Base-by-base conservation (phyloP, 2,113 vertebrate genomes). In the Ibidorhyncha struthersii region DNA sequence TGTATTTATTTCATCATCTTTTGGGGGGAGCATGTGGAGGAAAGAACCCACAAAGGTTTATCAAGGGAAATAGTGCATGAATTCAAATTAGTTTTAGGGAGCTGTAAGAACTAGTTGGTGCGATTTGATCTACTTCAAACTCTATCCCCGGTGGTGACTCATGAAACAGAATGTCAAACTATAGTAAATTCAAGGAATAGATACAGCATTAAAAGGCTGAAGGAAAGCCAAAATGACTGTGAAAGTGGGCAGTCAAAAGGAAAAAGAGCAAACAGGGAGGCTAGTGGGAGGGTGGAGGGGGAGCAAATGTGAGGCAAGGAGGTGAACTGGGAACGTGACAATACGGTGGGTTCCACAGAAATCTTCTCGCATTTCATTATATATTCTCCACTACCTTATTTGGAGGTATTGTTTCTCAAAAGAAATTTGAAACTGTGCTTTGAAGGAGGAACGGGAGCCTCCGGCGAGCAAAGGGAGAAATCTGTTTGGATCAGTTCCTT, bases 231-330 rank as follows among this genome's bases (percentile, higher is more conserved):
- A 89, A 93, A 87, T 34, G 29, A 79, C 67, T 74, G 56, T 79
- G 47, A 25, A 86, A 91, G 88, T 82, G 58, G 79, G 85, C 30
- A 90, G 90, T 45, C 82, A 80, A 80, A 94, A 92, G 32, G 55
- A 89, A 83, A 88, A 90, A 83, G 86, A 97, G 93, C 58, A 92
- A 90, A 70, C 69, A 69, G 27, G 72, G 90, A 82, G 55, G 56
- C 18, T 92, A 52, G 86, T 94, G 82, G 81, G 91, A 95, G 62
- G 61, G 74, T 67, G 50, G 94, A 83, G 47, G 9, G 32, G 56
- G 66, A 91, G 45, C 30, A 93, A 85, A 95, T 84, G n/a, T 76
- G 83, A 97, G 86, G 93, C 69, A 86, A 94, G 66, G 76, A 89
- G 62, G 36, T 73, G n/a, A 93, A 82, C 47, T 63, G 21, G 34